These are phyloP conservation scores for Chalcosyrphus nemorum DNA, from an alignment of 2,888 invertebrate genomes.

Conservation along the genomic window DNA sequence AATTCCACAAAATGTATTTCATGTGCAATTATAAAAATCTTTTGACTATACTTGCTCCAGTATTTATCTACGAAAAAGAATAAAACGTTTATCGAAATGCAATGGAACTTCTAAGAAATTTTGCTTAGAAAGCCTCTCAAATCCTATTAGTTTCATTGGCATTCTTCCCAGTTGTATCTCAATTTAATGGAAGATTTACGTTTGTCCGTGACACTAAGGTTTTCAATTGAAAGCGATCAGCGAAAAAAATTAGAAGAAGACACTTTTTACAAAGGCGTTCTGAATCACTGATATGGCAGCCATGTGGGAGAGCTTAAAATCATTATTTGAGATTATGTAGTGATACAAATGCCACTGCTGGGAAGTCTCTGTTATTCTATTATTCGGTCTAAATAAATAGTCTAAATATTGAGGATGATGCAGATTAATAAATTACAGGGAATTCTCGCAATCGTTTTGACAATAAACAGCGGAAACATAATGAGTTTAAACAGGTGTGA, in stretches of 20 bases:
- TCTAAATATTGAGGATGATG: constrained; percentile 9
- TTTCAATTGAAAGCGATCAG: constrained; percentile 30
- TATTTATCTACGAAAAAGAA: background rate
- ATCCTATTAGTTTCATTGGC: constrained; percentile 37
- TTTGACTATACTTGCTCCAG: background rate
- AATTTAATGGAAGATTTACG: constrained; percentile 11
- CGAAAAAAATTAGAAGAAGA: constrained; percentile 5
- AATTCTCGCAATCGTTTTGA: background rate
- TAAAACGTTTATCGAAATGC: background rate
- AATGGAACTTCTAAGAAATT: background rate
- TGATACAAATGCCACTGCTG: background rate
- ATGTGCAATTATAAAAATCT: background rate
- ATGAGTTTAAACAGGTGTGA: background rate
- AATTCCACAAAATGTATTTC: background rate
- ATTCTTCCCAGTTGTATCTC: constrained; percentile 38
- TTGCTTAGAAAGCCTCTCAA: background rate
- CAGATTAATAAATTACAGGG: constrained; percentile 2
- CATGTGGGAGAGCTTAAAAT: constrained; percentile 13
- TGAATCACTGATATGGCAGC: constrained; percentile 10
- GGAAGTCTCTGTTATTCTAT: background rate
- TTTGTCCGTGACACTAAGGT: constrained; percentile 27
- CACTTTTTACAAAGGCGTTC: constrained; percentile 9
- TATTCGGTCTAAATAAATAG: background rate
- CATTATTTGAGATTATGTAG: constrained; percentile 8
- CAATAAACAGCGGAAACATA: background rate